Conservation (phyloP, 1,140 invertebrate species). For the Cotesia vestalis region DNA sequence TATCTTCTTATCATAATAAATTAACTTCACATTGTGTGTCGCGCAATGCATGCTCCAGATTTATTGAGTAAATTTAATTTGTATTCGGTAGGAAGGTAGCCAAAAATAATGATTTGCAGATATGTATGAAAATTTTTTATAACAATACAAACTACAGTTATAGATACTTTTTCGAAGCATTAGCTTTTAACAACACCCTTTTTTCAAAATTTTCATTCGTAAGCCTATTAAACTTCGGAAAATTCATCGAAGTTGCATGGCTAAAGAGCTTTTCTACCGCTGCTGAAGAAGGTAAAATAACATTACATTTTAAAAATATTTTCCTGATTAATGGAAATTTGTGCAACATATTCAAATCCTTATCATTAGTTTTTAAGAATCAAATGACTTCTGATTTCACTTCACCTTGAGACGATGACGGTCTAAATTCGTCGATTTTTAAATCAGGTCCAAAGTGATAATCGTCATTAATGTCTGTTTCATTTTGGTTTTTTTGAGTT, state of each 20-base stretch:
- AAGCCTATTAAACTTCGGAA: slow-evolving; percentile 35
- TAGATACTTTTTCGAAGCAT: not conserved
- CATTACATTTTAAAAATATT: slow-evolving; percentile 48
- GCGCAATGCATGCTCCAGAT: too few species aligned
- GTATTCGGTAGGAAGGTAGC: too few species aligned
- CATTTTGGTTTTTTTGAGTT: not conserved
- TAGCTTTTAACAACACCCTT: slow-evolving; percentile 4
- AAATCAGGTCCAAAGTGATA: slow-evolving; percentile 6
- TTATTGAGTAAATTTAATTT: too few species aligned
- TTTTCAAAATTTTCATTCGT: slow-evolving; percentile 21
- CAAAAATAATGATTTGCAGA: too few species aligned
- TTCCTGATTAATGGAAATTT: slow-evolving; percentile 40
- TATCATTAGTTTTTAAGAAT: not conserved
- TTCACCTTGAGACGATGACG: slow-evolving; percentile 25
- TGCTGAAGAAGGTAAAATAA: slow-evolving; percentile 45
- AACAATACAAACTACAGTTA: too few species aligned
- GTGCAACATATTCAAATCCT: not conserved
- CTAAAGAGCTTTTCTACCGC: slow-evolving; percentile 48
- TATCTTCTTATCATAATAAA: too few species aligned
- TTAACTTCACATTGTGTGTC: too few species aligned
- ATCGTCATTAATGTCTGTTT: not conserved
- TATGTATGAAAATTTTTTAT: too few species aligned
- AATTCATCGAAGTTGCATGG: slow-evolving; percentile 44
- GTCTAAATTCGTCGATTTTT: slow-evolving; percentile 22
- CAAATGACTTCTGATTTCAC: slow-evolving; percentile 7